Evolutionary conservation across 2,888 invertebrate species (phyloP).

Genomic region (Calliscelio sp.): DNA sequence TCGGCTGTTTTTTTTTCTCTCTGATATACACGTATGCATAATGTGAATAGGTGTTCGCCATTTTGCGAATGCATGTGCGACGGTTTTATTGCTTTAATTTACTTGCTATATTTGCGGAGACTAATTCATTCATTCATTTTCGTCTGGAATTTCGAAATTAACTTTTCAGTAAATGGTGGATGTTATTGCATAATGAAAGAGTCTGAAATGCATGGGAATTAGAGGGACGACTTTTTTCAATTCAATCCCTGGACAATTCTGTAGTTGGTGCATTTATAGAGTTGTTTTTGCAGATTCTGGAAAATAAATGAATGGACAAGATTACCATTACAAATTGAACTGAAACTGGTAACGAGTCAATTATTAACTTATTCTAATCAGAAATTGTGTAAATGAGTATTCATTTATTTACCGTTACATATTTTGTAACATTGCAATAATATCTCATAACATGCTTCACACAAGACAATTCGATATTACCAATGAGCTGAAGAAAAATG

Average conservation of each 20-base stretch:
- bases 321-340: too few species aligned
- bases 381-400: too few species aligned
- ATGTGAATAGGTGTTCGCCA: constrained; percentile 5
- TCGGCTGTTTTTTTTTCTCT: constrained; percentile 5
- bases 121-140: not conserved
- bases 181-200: too few species aligned
- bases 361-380: not conserved
- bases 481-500: not conserved
- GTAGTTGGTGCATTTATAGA: too few species aligned
- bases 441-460: not conserved
- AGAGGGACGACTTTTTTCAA: too few species aligned
- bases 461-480: not conserved
- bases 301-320: too few species aligned
- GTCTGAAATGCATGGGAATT: too few species aligned
- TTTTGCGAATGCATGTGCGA: not conserved
- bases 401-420: constrained; percentile 9
- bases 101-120: not conserved
- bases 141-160: not conserved
- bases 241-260: too few species aligned
- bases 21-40: not conserved
- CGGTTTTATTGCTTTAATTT: constrained; percentile 13
- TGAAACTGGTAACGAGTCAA: too few species aligned
- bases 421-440: constrained; percentile 20
- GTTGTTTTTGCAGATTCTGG: too few species aligned
- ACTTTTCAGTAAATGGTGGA: too few species aligned